phyloP scores from a whole-genome alignment of 1,140 invertebrate genomes.

The Diorhabda sublineata region DNA sequence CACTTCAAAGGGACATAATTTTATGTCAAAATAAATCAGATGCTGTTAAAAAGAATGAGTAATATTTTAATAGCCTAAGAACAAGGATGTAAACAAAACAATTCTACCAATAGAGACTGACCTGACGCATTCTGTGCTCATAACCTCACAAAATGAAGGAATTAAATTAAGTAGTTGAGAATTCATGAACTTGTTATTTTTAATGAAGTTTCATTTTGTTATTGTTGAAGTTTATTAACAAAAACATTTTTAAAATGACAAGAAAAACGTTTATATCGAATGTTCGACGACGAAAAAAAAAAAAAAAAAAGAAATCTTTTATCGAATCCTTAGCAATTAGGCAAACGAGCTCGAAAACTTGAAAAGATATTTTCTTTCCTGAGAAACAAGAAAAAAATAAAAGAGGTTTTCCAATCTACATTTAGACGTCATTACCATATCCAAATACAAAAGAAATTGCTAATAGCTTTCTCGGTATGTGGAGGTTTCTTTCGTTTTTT shows the following conservation, averaged over 20 bases:
- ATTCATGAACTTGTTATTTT: no score
- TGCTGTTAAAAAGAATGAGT: no score
- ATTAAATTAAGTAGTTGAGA: no score
- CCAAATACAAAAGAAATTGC: constrained; percentile 2
- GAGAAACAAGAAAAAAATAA: neutral
- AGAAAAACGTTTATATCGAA: neutral
- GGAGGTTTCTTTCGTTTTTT: neutral
- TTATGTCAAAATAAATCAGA: no score
- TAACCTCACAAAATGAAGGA: no score
- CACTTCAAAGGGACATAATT: no score
- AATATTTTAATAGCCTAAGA: no score
- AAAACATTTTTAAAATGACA: neutral
- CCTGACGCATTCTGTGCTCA: no score
- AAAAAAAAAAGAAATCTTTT: neutral
- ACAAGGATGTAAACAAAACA: no score
- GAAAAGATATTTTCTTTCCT: neutral
- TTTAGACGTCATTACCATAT: constrained; percentile 1
- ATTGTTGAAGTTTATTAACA: no score
- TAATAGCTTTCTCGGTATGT: constrained; percentile 1
- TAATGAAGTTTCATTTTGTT: no score
- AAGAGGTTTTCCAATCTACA: neutral
- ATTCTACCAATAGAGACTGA: no score
- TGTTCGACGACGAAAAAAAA: neutral
- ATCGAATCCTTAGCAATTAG: neutral
- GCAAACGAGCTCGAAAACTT: neutral